These are phyloP conservation scores for Caenorhabditis sp. DNA, from an alignment of 2,888 invertebrate genomes.

Conservation along the genomic window DNA sequence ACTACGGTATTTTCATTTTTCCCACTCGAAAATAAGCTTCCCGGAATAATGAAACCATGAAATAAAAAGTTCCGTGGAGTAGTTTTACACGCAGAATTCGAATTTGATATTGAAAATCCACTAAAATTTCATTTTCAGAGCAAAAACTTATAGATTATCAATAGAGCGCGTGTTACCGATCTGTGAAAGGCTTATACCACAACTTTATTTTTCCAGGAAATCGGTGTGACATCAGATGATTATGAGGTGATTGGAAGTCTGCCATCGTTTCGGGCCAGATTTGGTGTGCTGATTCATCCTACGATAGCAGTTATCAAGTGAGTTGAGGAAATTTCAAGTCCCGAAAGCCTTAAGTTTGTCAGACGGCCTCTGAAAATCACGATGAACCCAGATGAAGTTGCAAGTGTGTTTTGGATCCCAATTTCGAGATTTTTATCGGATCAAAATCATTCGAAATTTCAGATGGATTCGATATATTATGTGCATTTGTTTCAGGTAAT, in stretches of 20 bases:
- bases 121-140: too few relatives aligned
- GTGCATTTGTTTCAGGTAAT: conserved; percentile 44
- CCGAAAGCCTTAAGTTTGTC: neutral
- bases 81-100: too few relatives aligned
- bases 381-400: conserved; percentile 32
- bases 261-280: conserved; percentile 47
- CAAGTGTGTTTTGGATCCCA: conserved; percentile 42
- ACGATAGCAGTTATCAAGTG: conserved; percentile 36
- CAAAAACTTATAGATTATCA: too few relatives aligned
- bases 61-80: too few relatives aligned
- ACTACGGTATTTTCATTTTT: too few relatives aligned
- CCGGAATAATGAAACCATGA: too few relatives aligned
- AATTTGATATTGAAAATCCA: too few relatives aligned
- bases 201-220: conserved; percentile 48
- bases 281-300: conserved; percentile 50
- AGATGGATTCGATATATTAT: conserved; percentile 30
- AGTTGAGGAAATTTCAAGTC: neutral
- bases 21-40: too few relatives aligned
- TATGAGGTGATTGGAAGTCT: conserved; percentile 46
- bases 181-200: too few relatives aligned
- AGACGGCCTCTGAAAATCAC: conserved; percentile 21
- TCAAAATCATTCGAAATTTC: conserved; percentile 24
- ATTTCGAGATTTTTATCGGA: conserved; percentile 32
- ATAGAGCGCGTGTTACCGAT: too few relatives aligned
- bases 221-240: conserved; percentile 43